phyloP scores from a whole-genome alignment of 2,113 vertebrate species.

The Herpailurus yagouaroundi region DNA sequence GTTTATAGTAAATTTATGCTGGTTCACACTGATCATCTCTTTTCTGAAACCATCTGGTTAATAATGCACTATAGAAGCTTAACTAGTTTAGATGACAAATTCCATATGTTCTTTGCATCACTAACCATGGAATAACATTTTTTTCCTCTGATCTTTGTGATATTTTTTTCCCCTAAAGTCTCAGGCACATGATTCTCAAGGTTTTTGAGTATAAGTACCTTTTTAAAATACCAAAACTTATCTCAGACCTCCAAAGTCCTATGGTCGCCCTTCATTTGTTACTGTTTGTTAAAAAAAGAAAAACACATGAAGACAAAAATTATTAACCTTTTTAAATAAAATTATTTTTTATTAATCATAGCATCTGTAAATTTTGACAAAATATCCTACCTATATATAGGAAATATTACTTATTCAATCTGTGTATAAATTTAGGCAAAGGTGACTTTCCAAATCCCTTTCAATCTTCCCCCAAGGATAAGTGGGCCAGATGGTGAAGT shows the following conservation, averaged over 20 bases:
- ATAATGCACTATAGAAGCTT: slow-evolving; percentile 50
- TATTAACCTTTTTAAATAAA: background rate
- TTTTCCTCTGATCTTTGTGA: background rate
- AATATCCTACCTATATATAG: background rate
- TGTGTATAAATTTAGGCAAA: background rate
- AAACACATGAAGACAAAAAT: background rate
- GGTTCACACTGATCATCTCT: slow-evolving; percentile 40
- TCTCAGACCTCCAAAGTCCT: background rate
- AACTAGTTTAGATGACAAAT: slow-evolving; percentile 55
- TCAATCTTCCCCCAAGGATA: background rate
- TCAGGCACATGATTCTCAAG: background rate
- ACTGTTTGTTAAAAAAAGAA: slow-evolving; percentile 11
- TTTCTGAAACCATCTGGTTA: slow-evolving; percentile 66
- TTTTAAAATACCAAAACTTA: background rate
- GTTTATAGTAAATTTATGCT: slow-evolving; percentile 54
- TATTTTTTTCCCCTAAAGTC: background rate
- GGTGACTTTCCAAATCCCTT: background rate
- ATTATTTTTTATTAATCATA: background rate
- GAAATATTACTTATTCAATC: background rate
- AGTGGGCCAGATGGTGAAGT: background rate
- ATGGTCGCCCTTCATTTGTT: background rate
- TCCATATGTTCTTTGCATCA: background rate
- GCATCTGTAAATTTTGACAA: slow-evolving; percentile 14
- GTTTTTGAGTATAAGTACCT: background rate
- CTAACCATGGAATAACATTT: background rate